These are phyloP conservation scores for Falco naumanni DNA, from an alignment of 2,797 vertebrate genomes.

Conservation along the genomic window DNA sequence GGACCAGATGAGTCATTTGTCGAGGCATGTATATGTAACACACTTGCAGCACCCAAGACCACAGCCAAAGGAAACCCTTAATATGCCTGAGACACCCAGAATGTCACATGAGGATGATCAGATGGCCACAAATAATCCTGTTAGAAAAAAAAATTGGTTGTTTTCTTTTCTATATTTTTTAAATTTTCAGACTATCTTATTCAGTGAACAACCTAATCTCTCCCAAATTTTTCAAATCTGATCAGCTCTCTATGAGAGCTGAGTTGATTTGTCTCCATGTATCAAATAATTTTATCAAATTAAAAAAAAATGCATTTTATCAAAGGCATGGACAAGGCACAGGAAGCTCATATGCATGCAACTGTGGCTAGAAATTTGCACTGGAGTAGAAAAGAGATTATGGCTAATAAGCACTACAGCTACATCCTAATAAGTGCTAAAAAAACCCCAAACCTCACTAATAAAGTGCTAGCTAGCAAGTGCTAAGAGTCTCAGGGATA, in stretches of 20 bases:
- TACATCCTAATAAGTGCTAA: too few relatives aligned
- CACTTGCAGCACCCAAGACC: fast-evolving
- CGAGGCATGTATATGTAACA: background rate
- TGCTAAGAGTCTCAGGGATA: background rate
- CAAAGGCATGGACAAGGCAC: background rate
- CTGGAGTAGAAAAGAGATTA: background rate
- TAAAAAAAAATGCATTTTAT: background rate
- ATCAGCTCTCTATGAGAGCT: background rate
- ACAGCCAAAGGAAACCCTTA: background rate
- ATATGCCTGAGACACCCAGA: background rate
- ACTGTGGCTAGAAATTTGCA: background rate
- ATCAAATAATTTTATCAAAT: background rate
- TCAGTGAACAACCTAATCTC: background rate
- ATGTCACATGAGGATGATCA: background rate
- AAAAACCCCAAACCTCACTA: background rate
- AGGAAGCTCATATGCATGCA: background rate
- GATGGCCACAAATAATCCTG: background rate
- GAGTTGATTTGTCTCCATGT: background rate
- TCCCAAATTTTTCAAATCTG: background rate
- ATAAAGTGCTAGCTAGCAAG: background rate
- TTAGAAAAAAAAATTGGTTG: background rate
- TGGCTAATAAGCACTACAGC: background rate
- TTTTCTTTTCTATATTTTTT: background rate
- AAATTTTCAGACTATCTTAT: background rate
- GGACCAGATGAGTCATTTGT: background rate